phyloP scores from a whole-genome alignment of 1,140 invertebrate genomes.

The Linepithema humile region DNA sequence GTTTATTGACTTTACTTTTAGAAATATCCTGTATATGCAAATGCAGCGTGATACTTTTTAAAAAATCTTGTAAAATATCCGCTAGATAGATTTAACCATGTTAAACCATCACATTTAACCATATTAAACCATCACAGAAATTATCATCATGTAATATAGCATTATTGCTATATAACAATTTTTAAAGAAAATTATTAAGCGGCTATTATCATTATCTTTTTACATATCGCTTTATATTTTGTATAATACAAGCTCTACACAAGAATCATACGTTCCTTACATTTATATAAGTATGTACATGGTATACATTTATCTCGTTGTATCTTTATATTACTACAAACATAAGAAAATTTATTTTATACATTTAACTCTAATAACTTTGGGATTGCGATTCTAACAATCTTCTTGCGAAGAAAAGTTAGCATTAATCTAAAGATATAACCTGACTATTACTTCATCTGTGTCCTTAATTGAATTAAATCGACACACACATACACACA shows the following conservation, averaged over 20 bases:
- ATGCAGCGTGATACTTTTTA: too few relatives aligned
- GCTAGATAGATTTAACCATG: too few relatives aligned
- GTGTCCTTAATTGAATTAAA: constrained; percentile 26
- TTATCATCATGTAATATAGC: constrained; percentile 24
- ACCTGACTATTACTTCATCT: constrained; percentile 7
- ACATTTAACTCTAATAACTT: constrained; percentile 56
- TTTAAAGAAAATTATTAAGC: constrained; percentile 44
- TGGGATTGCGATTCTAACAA: constrained; percentile 40
- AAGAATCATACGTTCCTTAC: constrained; percentile 35
- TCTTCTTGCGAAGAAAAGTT: constrained; percentile 31
- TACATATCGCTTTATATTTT: constrained; percentile 40
- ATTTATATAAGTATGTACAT: constrained; percentile 57
- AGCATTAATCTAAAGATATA: constrained; percentile 29
- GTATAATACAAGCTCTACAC: constrained; percentile 65
- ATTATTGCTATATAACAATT: constrained; percentile 40
- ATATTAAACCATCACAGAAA: constrained; percentile 56
- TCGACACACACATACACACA: not conserved
- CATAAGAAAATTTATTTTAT: constrained; percentile 63
- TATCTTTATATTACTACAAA: constrained; percentile 65
- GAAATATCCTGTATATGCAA: too few relatives aligned
- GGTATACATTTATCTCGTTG: constrained; percentile 60
- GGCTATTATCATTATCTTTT: constrained; percentile 19
- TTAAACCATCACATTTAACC: not conserved
- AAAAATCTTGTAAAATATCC: too few relatives aligned
- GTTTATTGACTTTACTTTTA: too few relatives aligned